phyloP scores from a whole-genome alignment of 1,140 invertebrate genomes.

The Anoplophora glabripennis region DNA sequence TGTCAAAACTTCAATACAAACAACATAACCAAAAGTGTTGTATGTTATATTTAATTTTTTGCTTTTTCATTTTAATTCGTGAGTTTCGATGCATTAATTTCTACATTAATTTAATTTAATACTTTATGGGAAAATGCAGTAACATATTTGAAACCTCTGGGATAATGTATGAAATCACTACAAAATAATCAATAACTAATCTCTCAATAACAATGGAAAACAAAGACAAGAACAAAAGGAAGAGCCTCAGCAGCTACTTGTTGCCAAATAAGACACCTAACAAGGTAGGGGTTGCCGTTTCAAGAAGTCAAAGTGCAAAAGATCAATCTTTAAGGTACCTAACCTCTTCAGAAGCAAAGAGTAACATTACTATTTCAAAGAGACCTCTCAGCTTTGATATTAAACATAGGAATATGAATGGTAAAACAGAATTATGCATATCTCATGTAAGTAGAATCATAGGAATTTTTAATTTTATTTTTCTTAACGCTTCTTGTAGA shows the following conservation, averaged over 20 bases:
- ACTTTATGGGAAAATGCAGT: no score
- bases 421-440: not conserved
- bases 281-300: constrained; percentile 44
- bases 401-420: constrained; percentile 16
- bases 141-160: no score
- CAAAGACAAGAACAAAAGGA: not conserved
- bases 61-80: no score
- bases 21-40: no score
- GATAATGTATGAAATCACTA: no score
- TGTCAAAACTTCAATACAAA: no score
- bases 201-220: not conserved
- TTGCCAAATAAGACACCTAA: constrained; percentile 45
- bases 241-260: constrained; percentile 36
- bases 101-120: no score
- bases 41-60: no score
- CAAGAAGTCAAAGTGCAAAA: constrained; percentile 40
- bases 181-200: no score
- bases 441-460: not conserved
- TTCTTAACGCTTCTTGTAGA: not conserved
- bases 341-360: constrained; percentile 34
- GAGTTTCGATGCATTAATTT: no score
- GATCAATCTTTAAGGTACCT: constrained; percentile 30
- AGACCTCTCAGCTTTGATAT: constrained; percentile 44
- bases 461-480: not conserved
- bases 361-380: constrained; percentile 37